Conservation (phyloP, 1,140 invertebrate genomes). For the Portunus trituberculatus region DNA sequence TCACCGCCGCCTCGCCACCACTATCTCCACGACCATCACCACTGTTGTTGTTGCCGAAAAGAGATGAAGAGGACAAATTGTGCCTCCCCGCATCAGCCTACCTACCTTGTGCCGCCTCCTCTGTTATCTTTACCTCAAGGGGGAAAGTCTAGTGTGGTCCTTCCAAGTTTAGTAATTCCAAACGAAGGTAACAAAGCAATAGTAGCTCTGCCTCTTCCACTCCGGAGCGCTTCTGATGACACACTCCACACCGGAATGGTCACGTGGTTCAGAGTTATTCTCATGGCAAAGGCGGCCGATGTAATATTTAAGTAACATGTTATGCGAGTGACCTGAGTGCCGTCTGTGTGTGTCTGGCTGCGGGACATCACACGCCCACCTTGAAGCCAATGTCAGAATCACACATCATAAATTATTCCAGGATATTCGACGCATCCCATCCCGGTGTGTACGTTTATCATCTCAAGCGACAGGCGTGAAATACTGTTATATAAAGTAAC, state of each 20-base stretch:
- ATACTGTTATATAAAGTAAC: background rate
- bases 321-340: background rate
- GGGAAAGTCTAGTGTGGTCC: background rate
- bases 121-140: background rate
- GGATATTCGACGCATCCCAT: background rate
- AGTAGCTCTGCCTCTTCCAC: background rate
- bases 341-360: background rate
- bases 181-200: constrained; percentile 8
- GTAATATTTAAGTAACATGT: constrained; percentile 3
- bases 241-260: background rate
- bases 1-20: background rate
- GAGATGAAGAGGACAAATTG: constrained; percentile 12
- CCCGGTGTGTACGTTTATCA: background rate
- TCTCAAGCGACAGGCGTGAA: background rate
- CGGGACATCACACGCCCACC: background rate
- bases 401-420: background rate
- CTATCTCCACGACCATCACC: background rate
- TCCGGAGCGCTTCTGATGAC: background rate
- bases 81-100: background rate
- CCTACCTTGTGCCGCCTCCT: background rate
- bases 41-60: background rate
- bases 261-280: background rate
- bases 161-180: background rate
- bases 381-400: constrained; percentile 14
- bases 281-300: background rate